phyloP scores from a whole-genome alignment of 2,888 invertebrate genomes.

The Mimachlamys varia region DNA sequence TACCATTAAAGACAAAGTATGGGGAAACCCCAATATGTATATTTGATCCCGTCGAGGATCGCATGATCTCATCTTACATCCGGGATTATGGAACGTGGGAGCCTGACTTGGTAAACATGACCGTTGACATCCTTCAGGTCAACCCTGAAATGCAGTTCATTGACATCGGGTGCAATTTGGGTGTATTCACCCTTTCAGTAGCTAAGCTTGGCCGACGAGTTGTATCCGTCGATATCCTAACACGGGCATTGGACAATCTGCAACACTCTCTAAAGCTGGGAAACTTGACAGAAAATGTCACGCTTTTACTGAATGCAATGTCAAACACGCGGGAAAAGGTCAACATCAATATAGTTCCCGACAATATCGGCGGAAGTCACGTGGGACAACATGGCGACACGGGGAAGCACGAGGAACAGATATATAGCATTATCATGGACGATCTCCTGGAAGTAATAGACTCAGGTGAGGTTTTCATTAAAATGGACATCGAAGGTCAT shows the following conservation, averaged over 20 bases:
- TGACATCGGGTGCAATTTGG: slow-evolving; percentile 68
- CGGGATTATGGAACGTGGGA: slow-evolving; percentile 66
- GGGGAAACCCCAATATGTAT: slow-evolving; percentile 63
- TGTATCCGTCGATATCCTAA: slow-evolving; percentile 61
- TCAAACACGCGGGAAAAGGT: slow-evolving; percentile 61
- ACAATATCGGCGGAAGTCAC: slow-evolving; percentile 67
- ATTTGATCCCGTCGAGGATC: slow-evolving; percentile 56
- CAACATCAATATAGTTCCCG: slow-evolving; percentile 53
- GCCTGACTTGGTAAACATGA: slow-evolving; percentile 60
- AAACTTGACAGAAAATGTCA: slow-evolving; percentile 55
- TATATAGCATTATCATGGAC: slow-evolving; percentile 64
- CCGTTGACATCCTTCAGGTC: slow-evolving; percentile 52
- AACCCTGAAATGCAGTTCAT: slow-evolving; percentile 55
- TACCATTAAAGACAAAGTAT: slow-evolving; percentile 53
- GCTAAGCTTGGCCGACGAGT: slow-evolving; percentile 61
- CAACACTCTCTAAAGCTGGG: slow-evolving; percentile 55
- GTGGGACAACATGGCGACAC: slow-evolving; percentile 46
- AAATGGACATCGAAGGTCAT: slow-evolving; percentile 73
- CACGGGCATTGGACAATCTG: slow-evolving; percentile 56
- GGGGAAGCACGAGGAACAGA: slow-evolving; percentile 37
- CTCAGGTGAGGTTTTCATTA: slow-evolving; percentile 63
- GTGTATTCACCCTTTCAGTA: slow-evolving; percentile 63
- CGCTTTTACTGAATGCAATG: slow-evolving; percentile 64
- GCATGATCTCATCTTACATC: slow-evolving; percentile 63
- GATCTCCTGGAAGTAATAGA: slow-evolving; percentile 61